Evolutionary conservation across 2,113 vertebrate genomes (phyloP), one percentile per base, ranked within the genome.

Genomic region (Eclectus roratus): DNA sequence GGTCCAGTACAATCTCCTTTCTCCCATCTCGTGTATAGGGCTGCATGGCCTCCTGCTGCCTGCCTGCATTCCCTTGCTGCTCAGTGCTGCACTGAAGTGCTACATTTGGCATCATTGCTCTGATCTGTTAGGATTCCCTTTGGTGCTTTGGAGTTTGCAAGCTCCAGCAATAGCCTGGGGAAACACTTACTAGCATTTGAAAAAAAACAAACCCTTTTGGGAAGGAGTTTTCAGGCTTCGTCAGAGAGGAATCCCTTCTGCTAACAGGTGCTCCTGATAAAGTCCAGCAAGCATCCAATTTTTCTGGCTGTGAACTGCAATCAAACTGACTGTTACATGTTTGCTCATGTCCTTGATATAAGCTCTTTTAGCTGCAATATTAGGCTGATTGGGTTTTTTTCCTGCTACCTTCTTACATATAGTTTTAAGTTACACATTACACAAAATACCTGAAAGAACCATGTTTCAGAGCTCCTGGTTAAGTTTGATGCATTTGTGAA

Each of bases 1-100:
- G 78, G 9, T 39, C 61, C 12, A 46, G 33, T 24, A 35, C 53
- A n/a, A 19, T 8, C 13, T 85, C 39, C 50, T 29, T 43, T n/a
- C 39, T 63, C 78, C 43, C 21, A 4, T 1, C 11, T 18, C 0
- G 0, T 7, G 24, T 5, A 9, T 1, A 53, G 72, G 49, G 44
- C 52, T 29, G 47, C 55, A 27, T 27, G 49, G 31, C 2, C 12
- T n/a, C 80, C 21, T 1, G 2, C 77, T n/a, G 16, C 1, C n/a
- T 33, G 74, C 10, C 39, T n/a, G 31, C n/a, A 24, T 7, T 55
- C 66, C 61, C 77, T 35, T 3, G 4, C 50, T 13, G 21, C 65
- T 49, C 55, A 11, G 28, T 2, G 35, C 65, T 28, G 33, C 0
- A 0, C 14, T 1, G 9, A 24, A 56, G 41, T 6, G 25, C 50